phyloP scores from a whole-genome alignment of 2,797 vertebrate species.

The Discoglossus pictus region DNA sequence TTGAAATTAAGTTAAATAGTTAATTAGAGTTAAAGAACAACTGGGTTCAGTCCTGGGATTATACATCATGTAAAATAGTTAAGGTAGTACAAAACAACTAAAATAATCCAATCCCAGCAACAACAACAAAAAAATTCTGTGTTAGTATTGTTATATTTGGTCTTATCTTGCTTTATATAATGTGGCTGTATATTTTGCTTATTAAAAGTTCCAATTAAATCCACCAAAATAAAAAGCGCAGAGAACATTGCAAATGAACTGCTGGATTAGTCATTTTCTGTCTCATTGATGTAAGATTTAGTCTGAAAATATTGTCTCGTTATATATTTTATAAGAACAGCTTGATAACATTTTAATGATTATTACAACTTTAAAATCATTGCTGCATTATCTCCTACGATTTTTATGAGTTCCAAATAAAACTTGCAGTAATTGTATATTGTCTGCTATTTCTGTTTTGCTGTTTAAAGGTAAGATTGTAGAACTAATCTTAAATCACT shows the following conservation, averaged over 20 bases:
- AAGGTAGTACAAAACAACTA: conserved; percentile 5
- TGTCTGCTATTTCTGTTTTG: too few species aligned
- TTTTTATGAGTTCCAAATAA: too few species aligned
- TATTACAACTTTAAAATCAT: neutral
- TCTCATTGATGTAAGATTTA: conserved; percentile 11
- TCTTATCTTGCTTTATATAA: conserved; percentile 14
- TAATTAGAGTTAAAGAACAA: conserved; percentile 35
- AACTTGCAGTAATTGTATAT: too few species aligned
- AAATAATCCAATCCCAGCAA: conserved; percentile 5
- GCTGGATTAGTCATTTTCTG: neutral
- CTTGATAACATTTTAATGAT: conserved; percentile 1
- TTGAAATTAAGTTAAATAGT: conserved; percentile 30
- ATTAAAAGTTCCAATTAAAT: neutral
- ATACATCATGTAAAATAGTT: conserved; percentile 17
- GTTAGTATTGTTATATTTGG: conserved; percentile 3
- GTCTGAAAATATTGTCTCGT: neutral
- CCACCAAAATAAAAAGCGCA: conserved; percentile 1
- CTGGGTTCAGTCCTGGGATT: conserved; percentile 5
- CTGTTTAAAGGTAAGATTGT: too few species aligned
- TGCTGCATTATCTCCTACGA: conserved; percentile 7
- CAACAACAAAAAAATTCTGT: conserved; percentile 19
- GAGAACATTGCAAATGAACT: neutral
- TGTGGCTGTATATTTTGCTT: neutral
- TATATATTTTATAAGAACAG: conserved; percentile 14
- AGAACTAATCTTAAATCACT: too few species aligned